Conservation (phyloP, 2,888 invertebrate species). For the Watsonalla binaria region DNA sequence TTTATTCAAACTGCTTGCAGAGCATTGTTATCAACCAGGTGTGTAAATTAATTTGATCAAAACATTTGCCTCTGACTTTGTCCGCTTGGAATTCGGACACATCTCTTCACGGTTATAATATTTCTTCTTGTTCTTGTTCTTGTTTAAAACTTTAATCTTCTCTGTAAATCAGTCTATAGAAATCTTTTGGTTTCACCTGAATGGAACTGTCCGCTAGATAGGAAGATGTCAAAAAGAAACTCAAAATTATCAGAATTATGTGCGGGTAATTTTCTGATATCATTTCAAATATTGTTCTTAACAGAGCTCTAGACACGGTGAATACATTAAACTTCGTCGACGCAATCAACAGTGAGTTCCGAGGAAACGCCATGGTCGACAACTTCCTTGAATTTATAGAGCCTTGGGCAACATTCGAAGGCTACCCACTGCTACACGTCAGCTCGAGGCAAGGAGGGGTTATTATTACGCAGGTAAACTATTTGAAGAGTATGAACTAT, state of each 20-base stretch:
- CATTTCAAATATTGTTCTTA: not conserved
- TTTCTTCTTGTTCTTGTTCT: too few species aligned
- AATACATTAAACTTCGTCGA: slow-evolving; percentile 43
- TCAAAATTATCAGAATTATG: not conserved
- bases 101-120: too few species aligned
- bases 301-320: slow-evolving; percentile 42
- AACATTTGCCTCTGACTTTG: too few species aligned
- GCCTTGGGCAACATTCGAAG: slow-evolving; percentile 43
- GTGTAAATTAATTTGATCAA: slow-evolving; percentile 7
- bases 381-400: slow-evolving; percentile 39
- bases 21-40: slow-evolving; percentile 45
- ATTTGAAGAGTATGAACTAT: too few species aligned
- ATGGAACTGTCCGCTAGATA: too few species aligned
- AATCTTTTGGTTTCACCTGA: too few species aligned
- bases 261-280: not conserved
- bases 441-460: slow-evolving; percentile 40
- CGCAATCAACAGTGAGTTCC: slow-evolving; percentile 39
- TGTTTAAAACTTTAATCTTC: too few species aligned
- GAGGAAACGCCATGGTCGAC: slow-evolving; percentile 22
- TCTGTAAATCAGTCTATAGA: too few species aligned
- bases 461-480: slow-evolving; percentile 47
- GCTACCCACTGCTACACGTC: slow-evolving; percentile 53
- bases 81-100: too few species aligned
- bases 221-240: not conserved
- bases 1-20: slow-evolving; percentile 41